Conservation (phyloP, 92 coral and sea anemone genomes). For the Montipora capitata region DNA sequence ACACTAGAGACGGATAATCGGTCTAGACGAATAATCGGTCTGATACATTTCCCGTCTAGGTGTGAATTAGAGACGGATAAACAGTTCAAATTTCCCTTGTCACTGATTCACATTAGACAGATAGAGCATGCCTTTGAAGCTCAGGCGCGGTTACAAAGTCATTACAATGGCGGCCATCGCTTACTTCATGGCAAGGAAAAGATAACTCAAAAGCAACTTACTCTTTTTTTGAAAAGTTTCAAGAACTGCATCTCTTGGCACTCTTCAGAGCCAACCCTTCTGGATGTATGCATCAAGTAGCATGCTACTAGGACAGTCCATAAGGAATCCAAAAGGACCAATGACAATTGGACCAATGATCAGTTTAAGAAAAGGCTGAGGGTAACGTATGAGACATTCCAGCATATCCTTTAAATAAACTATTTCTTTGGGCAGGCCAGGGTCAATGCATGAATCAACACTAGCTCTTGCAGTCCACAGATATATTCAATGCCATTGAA, state of each 20-base stretch:
- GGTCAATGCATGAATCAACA: constrained; percentile 72
- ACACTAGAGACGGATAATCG: too few relatives aligned
- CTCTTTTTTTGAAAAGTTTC: not conserved
- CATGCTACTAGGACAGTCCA: constrained; percentile 13
- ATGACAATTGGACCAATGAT: constrained; percentile 44
- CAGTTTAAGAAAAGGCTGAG: constrained; percentile 59
- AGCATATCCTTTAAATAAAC: constrained; percentile 56
- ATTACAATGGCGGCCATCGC: constrained; percentile 22
- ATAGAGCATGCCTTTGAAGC: constrained; percentile 26
- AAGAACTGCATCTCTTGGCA: not conserved
- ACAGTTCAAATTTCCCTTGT: constrained; percentile 21
- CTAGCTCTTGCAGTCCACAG: constrained; percentile 55
- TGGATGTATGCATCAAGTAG: constrained; percentile 19
- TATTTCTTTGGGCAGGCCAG: constrained; percentile 68
- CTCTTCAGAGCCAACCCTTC: constrained; percentile 4
- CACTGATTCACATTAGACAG: constrained; percentile 42
- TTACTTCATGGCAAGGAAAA: constrained; percentile 20
- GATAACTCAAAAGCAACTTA: constrained; percentile 9
- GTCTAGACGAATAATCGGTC: constrained; percentile 45
- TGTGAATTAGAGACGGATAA: constrained; percentile 32
- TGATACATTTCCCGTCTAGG: constrained; percentile 35
- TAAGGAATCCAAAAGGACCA: constrained; percentile 2
- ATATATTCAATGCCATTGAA: constrained; percentile 44
- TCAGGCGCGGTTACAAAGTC: constrained; percentile 23
- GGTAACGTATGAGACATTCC: constrained; percentile 28